These are phyloP conservation scores for Atherix ibis DNA, from an alignment of 2,888 invertebrate genomes.

Conservation along the genomic window DNA sequence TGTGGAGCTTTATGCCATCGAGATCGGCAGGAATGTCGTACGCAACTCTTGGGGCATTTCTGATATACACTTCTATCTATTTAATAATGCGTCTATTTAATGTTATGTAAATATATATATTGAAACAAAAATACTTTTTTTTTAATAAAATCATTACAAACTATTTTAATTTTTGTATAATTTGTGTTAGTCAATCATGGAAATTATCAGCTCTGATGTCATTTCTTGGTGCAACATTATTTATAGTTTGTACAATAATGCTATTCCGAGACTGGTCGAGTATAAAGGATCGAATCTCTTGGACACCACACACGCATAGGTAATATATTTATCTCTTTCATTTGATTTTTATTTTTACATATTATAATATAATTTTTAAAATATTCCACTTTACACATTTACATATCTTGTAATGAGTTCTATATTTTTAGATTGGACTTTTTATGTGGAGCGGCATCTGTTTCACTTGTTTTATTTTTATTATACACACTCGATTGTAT, in stretches of 20 bases:
- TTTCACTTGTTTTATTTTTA: constrained; percentile 23
- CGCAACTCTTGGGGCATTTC: constrained; percentile 29
- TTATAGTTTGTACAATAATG: constrained; percentile 22
- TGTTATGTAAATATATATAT: constrained; percentile 29
- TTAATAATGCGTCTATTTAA: constrained; percentile 28
- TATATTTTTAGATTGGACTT: constrained; percentile 23
- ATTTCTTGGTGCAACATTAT: constrained; percentile 23
- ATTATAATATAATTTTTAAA: no score
- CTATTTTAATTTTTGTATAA: no score
- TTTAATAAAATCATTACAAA: no score
- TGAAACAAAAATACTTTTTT: no score
- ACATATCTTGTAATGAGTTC: no score
- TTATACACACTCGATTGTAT: constrained; percentile 26
- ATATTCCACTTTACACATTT: no score
- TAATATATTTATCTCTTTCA: no score
- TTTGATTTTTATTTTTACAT: no score
- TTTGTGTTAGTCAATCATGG: constrained; percentile 29
- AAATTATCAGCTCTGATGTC: constrained; percentile 27
- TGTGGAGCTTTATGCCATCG: constrained; percentile 23
- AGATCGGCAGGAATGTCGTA: constrained; percentile 28
- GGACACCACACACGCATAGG: constrained; percentile 33
- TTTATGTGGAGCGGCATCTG: constrained; percentile 25
- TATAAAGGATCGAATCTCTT: constrained; percentile 29
- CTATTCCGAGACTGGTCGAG: constrained; percentile 30
- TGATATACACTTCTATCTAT: constrained; percentile 27